Conservation (phyloP, 2,797 vertebrate species). For the Clarias laeviceps region DNA sequence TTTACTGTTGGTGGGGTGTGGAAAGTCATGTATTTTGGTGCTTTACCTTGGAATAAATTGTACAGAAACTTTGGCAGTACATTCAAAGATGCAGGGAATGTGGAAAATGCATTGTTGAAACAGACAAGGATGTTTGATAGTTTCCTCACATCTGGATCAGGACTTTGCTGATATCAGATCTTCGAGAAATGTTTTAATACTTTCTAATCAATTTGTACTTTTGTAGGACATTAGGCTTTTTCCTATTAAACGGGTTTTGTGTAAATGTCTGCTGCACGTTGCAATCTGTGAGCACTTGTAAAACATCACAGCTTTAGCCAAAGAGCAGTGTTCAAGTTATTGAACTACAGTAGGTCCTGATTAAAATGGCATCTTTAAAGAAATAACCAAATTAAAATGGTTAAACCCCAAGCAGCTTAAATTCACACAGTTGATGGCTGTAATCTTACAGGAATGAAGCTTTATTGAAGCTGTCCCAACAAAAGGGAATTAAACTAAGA, state of each 20-base stretch:
- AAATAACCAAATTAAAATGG: neutral
- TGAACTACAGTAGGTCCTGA: neutral
- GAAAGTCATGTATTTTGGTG: neutral
- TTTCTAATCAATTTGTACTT: conserved; percentile 61
- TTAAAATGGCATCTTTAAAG: neutral
- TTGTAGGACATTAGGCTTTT: conserved; percentile 55
- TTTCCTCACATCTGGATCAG: neutral
- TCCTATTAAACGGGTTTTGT: conserved; percentile 61
- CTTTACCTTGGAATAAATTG: neutral
- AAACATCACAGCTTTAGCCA: neutral
- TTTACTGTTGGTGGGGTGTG: neutral
- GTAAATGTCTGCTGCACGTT: conserved; percentile 36
- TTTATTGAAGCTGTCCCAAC: neutral
- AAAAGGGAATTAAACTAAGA: no score
- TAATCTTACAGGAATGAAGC: neutral
- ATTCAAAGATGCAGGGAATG: conserved; percentile 9
- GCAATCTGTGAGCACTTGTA: neutral
- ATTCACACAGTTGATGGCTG: neutral
- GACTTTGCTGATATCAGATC: neutral
- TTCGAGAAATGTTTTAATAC: conserved; percentile 34
- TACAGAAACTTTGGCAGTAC: neutral
- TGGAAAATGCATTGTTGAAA: conserved; percentile 12
- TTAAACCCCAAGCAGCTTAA: no score
- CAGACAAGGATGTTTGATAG: neutral
- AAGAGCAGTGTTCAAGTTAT: no score